Percentiles rank a stretch among this genome's conserved stretches.
phyloP scores from a whole-genome alignment of 1,140 invertebrate genomes.

The Zaprionus lachaisei region DNA sequence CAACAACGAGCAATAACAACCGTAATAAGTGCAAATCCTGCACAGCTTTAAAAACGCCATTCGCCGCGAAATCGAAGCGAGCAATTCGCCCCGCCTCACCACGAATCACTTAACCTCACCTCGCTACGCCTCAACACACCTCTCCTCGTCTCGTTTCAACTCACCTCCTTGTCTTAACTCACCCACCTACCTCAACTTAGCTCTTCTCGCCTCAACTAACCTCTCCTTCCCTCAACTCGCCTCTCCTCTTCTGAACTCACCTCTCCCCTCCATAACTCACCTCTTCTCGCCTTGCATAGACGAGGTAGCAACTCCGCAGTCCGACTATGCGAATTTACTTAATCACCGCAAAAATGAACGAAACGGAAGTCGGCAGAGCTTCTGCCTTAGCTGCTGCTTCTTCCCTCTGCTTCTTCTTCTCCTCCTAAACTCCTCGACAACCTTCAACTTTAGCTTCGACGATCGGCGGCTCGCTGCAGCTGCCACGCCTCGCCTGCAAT shows the following conservation, averaged over 20 bases:
- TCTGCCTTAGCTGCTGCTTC: neutral
- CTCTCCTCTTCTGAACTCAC: too few species aligned
- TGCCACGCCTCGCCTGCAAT: slow-evolving; percentile 4
- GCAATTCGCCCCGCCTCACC: slow-evolving; percentile 9
- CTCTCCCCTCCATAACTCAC: neutral
- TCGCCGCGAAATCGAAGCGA: slow-evolving; percentile 7
- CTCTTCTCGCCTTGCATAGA: neutral
- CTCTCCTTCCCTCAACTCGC: neutral
- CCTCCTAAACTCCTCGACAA: neutral
- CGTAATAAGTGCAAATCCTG: slow-evolving; percentile 24
- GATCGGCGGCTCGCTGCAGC: neutral
- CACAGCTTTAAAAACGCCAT: slow-evolving; percentile 5
- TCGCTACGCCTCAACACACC: neutral
- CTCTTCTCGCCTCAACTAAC: too few species aligned
- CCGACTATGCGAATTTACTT: slow-evolving; percentile 25
- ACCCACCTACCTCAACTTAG: too few species aligned
- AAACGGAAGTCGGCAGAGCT: slow-evolving; percentile 33
- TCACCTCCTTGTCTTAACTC: neutral
- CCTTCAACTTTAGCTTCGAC: neutral
- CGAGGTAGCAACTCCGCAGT: neutral
- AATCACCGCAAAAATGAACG: slow-evolving; percentile 15
- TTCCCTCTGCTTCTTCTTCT: neutral
- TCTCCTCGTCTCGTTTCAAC: neutral
- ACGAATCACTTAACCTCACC: neutral
- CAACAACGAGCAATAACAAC: neutral